Evolutionary conservation across 2,888 invertebrate genomes (phyloP).

Genomic region (Melolontha melolontha): DNA sequence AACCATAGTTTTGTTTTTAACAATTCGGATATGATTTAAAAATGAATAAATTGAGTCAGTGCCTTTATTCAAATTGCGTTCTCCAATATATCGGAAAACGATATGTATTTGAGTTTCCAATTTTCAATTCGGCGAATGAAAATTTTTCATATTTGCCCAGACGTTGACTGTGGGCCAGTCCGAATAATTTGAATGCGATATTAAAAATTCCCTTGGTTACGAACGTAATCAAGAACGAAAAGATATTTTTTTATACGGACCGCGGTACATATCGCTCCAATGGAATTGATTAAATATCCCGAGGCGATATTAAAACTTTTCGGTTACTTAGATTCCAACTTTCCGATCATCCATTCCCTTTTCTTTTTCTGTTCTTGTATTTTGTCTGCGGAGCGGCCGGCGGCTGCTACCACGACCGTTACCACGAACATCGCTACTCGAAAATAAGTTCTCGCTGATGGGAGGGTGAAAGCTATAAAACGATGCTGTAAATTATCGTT

Average conservation of each 20-base stretch:
- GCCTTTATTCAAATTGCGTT: no score
- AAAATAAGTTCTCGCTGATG: no score
- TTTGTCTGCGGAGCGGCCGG: background rate
- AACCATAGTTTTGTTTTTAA: no score
- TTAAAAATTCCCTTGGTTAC: constrained; percentile 22
- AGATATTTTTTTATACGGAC: constrained; percentile 18
- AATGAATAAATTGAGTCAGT: no score
- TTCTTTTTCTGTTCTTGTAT: constrained; percentile 10
- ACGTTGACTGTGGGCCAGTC: background rate
- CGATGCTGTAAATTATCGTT: no score
- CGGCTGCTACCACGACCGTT: no score
- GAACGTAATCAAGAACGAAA: constrained; percentile 17
- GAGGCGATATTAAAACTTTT: constrained; percentile 36
- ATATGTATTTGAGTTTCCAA: background rate
- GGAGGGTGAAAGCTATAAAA: no score
- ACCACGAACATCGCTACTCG: no score
- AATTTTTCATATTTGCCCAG: constrained; percentile 1
- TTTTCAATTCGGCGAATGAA: constrained; percentile 1
- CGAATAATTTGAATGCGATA: constrained; percentile 20
- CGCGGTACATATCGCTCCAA: constrained; percentile 13
- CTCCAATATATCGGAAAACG: background rate
- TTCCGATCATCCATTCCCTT: constrained; percentile 22
- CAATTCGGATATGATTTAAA: no score
- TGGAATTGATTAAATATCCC: constrained; percentile 31
- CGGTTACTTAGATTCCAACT: constrained; percentile 33